Evolutionary conservation across 2,888 invertebrate species (phyloP), one percentile per base, ranked within the genome.

Genomic region (Callyntrura sp.): DNA sequence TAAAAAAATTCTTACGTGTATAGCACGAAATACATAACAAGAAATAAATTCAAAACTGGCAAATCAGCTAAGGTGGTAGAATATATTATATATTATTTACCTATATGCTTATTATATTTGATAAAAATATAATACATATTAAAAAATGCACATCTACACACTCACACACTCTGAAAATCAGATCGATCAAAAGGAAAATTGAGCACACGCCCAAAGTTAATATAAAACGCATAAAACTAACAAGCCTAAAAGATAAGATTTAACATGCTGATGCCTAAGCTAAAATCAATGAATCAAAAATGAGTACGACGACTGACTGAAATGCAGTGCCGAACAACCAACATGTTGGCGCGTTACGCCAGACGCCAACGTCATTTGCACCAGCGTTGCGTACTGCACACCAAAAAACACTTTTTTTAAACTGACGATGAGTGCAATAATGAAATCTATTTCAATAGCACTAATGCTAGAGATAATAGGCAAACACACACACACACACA

Each of bases 201-300:
- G 79, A 81, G 79, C 60, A 81, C 60, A 81, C 79, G 79, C 79
- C 79, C 79, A 81, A 81, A 48, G 73, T 48, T 76, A 76, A 51
- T 51, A 76, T 76, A 76, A 76, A 76, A 23, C 20, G 48, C 43
- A 60, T 60, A 60, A 79, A 81, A 43, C 60, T 60, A 81, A 81
- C 79, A 81, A 81, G 79, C 57, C 28, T n/a, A 78, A n/a, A 35
- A 81, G 78, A 78, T 81, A 20, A 35, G 43, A 76, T 76, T 4
- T 2, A 35, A 35, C 35, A 35, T 35, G 35, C 6, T 35, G 35
- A 35, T 76, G 43, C 70, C 70, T 70, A 76, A 35, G 73, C 12
- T 51, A 76, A 43, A n/a, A 70, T 76, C 73, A 76, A 76, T 76
- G 73, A 51, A 76, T 51, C 51, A 76, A 68, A 76, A 68, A 43